Conservation (phyloP, 2,113 vertebrate genomes). For the Mobula hypostoma region DNA sequence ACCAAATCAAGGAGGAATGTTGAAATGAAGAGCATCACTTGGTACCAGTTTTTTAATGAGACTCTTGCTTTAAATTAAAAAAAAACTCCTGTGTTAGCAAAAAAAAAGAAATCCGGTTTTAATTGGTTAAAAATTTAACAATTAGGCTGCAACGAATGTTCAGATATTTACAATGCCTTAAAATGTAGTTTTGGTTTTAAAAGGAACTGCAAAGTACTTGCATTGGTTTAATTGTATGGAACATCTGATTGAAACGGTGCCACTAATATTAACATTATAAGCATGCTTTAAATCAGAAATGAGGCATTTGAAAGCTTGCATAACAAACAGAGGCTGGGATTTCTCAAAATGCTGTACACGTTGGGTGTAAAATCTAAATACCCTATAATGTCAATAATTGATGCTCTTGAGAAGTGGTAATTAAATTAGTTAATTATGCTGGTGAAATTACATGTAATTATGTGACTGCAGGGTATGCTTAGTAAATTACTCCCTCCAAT, state of each 20-base stretch:
- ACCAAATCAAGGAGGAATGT: neutral
- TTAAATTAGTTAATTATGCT: conserved; percentile 99
- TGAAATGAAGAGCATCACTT: neutral
- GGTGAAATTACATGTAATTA: conserved; percentile 99
- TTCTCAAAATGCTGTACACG: conserved; percentile 90
- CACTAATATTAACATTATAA: conserved; percentile 19
- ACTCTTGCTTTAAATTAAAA: neutral
- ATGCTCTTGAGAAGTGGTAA: conserved; percentile 99
- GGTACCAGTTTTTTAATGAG: neutral
- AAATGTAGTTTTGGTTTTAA: neutral
- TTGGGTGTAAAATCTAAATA: conserved; percentile 98
- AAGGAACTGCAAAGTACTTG: neutral
- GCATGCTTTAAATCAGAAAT: conserved; percentile 34
- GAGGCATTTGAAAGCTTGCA: conserved; percentile 51
- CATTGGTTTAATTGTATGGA: neutral
- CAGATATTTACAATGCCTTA: neutral
- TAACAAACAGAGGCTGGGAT: conserved; percentile 79
- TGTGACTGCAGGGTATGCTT: conserved; percentile 99
- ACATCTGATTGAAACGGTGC: conserved; percentile 10
- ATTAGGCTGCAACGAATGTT: neutral
- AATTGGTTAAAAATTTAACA: neutral
- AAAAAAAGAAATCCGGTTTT: neutral
- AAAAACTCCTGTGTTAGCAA: no score
- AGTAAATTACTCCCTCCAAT: conserved; percentile 99
- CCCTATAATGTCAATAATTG: conserved; percentile 99